Evolutionary conservation across 2,888 invertebrate genomes (phyloP).

Genomic region (Zygothrica quintamaculata): DNA sequence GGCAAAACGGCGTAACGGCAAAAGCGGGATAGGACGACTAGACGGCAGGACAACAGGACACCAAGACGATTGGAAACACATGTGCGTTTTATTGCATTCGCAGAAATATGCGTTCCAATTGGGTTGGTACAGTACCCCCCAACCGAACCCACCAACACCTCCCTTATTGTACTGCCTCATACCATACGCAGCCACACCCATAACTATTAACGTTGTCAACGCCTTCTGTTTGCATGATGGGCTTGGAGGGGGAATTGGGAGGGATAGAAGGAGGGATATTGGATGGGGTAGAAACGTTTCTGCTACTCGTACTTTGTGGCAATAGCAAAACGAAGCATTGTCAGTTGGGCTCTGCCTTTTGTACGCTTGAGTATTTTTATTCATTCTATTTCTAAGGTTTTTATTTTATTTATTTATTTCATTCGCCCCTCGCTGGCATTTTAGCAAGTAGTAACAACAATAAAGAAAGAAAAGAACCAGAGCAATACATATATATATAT

Average conservation of each 20-base stretch:
- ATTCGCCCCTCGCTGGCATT: slow-evolving; percentile 34
- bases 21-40: not conserved
- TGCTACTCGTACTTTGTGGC: not conserved
- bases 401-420: slow-evolving; percentile 69
- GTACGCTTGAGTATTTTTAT: slow-evolving; percentile 76
- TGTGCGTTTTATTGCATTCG: slow-evolving; percentile 75
- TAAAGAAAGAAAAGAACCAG: slow-evolving; percentile 19
- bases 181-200: slow-evolving; percentile 36
- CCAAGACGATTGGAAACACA: slow-evolving; percentile 61
- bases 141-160: not conserved
- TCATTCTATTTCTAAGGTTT: slow-evolving; percentile 69
- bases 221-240: slow-evolving; percentile 37
- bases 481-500: no score
- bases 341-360: slow-evolving; percentile 56
- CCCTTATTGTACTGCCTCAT: not conserved
- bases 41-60: not conserved
- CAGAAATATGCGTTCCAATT: slow-evolving; percentile 65
- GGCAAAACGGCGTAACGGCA: no score
- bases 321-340: slow-evolving; percentile 33
- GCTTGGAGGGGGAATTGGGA: not conserved
- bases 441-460: slow-evolving; percentile 6
- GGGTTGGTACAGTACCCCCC: slow-evolving; percentile 1
- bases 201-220: slow-evolving; percentile 75
- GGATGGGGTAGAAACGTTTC: no score
- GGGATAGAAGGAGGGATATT: not conserved